phyloP scores from a whole-genome alignment of 2,797 vertebrate genomes.

The Takifugu ocellatus region DNA sequence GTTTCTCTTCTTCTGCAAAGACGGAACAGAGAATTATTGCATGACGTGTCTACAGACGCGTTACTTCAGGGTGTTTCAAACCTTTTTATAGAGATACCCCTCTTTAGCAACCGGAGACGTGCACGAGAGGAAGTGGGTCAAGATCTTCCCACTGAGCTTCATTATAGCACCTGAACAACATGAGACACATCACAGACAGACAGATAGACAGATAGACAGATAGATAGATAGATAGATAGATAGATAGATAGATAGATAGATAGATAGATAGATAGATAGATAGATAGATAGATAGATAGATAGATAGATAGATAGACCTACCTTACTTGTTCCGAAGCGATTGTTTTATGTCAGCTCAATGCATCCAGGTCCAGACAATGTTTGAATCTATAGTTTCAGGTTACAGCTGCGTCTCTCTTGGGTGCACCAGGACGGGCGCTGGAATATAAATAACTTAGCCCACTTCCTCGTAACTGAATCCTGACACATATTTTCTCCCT shows the following conservation, averaged over 20 bases:
- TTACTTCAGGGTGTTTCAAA: conserved; percentile 6
- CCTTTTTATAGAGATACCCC: conserved; percentile 88
- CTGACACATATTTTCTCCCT: conserved; percentile 57
- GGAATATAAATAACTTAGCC: conserved; percentile 82
- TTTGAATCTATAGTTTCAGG: conserved; percentile 67
- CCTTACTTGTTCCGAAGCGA: conserved; percentile 30
- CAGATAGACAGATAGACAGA: too few relatives aligned
- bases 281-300: too few relatives aligned
- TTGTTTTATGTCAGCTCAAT: neutral
- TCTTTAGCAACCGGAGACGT: conserved; percentile 85
- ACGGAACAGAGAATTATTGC: neutral
- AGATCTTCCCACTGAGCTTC: conserved; percentile 90
- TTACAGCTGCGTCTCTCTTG: conserved; percentile 60
- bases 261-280: too few relatives aligned
- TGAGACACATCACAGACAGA: neutral
- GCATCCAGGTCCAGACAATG: conserved; percentile 41
- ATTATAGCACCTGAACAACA: conserved; percentile 68
- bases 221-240: too few relatives aligned
- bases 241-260: too few relatives aligned
- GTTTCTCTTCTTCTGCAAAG: conserved; percentile 67
- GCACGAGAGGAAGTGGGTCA: conserved; percentile 86
- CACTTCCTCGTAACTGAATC: conserved; percentile 78
- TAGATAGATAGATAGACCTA: conserved; percentile 33
- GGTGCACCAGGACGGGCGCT: conserved; percentile 63
- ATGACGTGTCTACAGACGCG: neutral